These are phyloP conservation scores for Galerucella nymphaeae DNA, from an alignment of 2,888 invertebrate species.

Conservation along the genomic window DNA sequence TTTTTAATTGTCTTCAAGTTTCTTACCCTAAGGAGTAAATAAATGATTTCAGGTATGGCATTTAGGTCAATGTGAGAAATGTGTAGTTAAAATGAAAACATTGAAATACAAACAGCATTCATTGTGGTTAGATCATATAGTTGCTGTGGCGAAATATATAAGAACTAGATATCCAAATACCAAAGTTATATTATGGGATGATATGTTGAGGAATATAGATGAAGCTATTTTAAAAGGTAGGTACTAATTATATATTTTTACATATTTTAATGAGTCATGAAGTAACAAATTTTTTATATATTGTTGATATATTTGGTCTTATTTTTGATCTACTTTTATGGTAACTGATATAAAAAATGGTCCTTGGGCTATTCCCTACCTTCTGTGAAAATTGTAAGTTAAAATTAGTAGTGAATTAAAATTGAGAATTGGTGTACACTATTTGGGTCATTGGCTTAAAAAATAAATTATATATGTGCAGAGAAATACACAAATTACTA, in stretches of 20 bases:
- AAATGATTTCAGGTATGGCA: conserved; percentile 75
- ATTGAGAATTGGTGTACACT: too few species aligned
- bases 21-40: too few species aligned
- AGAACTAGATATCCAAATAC: conserved; percentile 72
- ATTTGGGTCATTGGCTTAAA: too few species aligned
- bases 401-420: too few species aligned
- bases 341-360: too few species aligned
- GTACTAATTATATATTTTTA: neutral
- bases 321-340: too few species aligned
- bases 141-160: conserved; percentile 70
- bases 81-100: conserved; percentile 66
- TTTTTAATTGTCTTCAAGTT: neutral
- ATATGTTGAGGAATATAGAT: conserved; percentile 79
- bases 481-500: too few species aligned
- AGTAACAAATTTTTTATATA: too few species aligned
- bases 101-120: conserved; percentile 68
- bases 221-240: conserved; percentile 70
- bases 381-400: too few species aligned
- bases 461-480: too few species aligned
- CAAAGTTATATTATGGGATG: conserved; percentile 86
- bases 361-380: too few species aligned
- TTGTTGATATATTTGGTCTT: too few species aligned
- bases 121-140: conserved; percentile 76
- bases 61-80: conserved; percentile 71
- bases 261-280: neutral